Evolutionary conservation across 2,113 vertebrate genomes (phyloP).

Genomic region (Polypterus bichir): DNA sequence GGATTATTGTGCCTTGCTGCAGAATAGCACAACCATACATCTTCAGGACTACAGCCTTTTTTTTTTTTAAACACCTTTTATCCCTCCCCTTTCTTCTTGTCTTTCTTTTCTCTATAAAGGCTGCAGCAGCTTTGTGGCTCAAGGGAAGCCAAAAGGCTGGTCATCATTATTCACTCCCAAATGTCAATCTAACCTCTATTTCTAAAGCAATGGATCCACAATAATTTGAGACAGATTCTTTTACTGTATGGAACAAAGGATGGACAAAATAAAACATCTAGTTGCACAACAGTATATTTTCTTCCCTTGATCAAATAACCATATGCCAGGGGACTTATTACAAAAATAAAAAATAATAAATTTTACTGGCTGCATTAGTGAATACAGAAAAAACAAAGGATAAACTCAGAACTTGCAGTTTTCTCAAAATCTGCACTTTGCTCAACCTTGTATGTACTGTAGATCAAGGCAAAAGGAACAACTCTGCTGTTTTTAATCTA

Average conservation of each 20-base stretch:
- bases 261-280: slow-evolving; percentile 73
- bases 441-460: no score
- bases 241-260: slow-evolving; percentile 78
- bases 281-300: slow-evolving; percentile 48
- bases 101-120: slow-evolving; percentile 67
- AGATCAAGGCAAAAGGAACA: no score
- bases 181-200: slow-evolving; percentile 70
- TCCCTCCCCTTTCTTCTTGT: slow-evolving; percentile 71
- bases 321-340: background rate
- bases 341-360: no score
- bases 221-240: slow-evolving; percentile 78
- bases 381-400: no score
- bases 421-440: no score
- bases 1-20: slow-evolving; percentile 74
- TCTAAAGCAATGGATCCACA: slow-evolving; percentile 69
- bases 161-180: slow-evolving; percentile 84
- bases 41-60: slow-evolving; percentile 60
- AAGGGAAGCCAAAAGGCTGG: slow-evolving; percentile 80
- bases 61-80: slow-evolving; percentile 60
- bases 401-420: no score
- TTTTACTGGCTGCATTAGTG: no score
- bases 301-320: slow-evolving; percentile 21
- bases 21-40: slow-evolving; percentile 78
- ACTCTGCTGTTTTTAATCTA: no score
- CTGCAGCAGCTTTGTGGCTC: slow-evolving; percentile 77